Evolutionary conservation across 2,113 vertebrate species (phyloP).

Genomic region (Sander vitreus): DNA sequence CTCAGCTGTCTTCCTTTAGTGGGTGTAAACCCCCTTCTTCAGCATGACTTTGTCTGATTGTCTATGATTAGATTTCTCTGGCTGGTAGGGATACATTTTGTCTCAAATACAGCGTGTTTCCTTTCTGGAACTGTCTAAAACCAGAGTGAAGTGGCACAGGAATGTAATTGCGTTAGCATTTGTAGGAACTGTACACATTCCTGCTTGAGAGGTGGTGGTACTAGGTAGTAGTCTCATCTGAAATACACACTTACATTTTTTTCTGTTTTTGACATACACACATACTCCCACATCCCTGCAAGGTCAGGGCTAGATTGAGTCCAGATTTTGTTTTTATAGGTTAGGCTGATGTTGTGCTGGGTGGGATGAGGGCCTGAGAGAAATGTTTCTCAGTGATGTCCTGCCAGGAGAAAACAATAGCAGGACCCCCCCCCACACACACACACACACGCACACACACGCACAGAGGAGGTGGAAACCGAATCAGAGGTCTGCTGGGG

Average conservation of each 20-base stretch:
- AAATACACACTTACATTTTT: neutral
- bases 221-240: neutral
- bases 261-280: neutral
- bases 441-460: too few relatives aligned
- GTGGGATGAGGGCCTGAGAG: neutral
- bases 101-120: constrained; percentile 8
- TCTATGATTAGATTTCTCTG: constrained; percentile 13
- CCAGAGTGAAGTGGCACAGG: neutral
- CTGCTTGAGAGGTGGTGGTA: constrained; percentile 16
- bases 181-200: constrained; percentile 19
- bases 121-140: constrained; percentile 40
- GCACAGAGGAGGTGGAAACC: constrained; percentile 7
- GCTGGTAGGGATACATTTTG: neutral
- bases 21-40: neutral
- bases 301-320: constrained; percentile 49
- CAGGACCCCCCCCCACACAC: constrained; percentile 6
- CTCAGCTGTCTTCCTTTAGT: constrained; percentile 24
- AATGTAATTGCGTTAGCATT: neutral
- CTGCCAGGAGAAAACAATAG: constrained; percentile 67
- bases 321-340: constrained; percentile 19
- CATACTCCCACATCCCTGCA: constrained; percentile 64
- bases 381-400: constrained; percentile 33
- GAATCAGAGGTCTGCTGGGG: neutral
- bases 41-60: neutral
- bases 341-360: constrained; percentile 20